A percentile compares a stretch with the other conserved stretches of the same genome.
These are phyloP conservation scores for Tuberolachnus salignus DNA, from an alignment of 2,888 invertebrate species.

Conservation along the genomic window DNA sequence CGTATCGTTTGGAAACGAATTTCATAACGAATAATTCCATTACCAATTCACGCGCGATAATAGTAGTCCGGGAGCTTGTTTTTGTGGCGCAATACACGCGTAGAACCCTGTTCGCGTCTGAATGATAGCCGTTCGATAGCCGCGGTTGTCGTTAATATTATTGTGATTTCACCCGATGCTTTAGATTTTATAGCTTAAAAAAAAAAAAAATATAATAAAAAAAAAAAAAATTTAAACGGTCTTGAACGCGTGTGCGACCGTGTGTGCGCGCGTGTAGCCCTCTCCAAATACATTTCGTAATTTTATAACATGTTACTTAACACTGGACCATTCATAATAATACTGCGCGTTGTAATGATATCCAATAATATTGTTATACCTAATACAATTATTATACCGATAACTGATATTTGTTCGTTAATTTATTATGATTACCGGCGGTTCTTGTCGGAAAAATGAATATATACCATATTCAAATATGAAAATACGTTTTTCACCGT, in stretches of 20 bases:
- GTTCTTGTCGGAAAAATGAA: no score
- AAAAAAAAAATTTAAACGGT: not conserved
- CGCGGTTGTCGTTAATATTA: not conserved
- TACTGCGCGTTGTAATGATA: no score
- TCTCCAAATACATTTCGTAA: conserved; percentile 34
- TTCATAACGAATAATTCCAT: conserved; percentile 29
- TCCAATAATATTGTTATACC: not conserved
- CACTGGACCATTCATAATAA: not conserved
- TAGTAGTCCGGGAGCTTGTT: conserved; percentile 14
- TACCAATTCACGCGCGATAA: conserved; percentile 10
- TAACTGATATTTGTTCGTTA: no score
- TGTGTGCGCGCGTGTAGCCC: not conserved
- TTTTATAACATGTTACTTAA: conserved; percentile 22
- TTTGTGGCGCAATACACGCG: conserved; percentile 25
- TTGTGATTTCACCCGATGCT: not conserved
- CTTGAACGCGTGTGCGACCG: not conserved
- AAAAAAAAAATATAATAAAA: no score
- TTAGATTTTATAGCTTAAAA: conserved; percentile 17
- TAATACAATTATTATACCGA: no score
- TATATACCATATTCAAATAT: no score
- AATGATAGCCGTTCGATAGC: conserved; percentile 1
- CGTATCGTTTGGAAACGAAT: conserved; percentile 4
- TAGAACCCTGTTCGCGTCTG: conserved; percentile 5
- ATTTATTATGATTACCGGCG: no score
- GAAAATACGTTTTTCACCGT: no score